Evolutionary conservation across 1,140 invertebrate genomes (phyloP), one percentile per base, ranked within the genome.

Genomic region (Drosophila bocki): DNA sequence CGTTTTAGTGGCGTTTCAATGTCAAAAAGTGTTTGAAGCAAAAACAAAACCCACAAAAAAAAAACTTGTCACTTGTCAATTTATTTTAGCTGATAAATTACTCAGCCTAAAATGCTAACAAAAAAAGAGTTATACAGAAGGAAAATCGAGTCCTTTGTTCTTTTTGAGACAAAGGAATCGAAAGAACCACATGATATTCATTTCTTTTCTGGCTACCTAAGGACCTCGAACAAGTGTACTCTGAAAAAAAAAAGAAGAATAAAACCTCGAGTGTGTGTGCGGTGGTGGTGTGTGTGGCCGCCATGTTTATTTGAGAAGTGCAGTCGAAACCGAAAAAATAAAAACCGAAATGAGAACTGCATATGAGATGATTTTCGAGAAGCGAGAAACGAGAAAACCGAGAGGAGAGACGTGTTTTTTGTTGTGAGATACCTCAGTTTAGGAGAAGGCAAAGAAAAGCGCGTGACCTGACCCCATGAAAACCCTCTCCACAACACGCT

Each of bases 301-400:
- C 71, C 71, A 75, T 75, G 58, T 75, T 75, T 75, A 72, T 75
- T 75, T 75, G 70, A 75, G 71, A 56, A 75, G 41, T 75, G 71
- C 70, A 75, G 50, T 70, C 35, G 42, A 62, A 75, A 45, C 70
- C 71, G 42, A 75, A 75, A 74, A 39, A 74, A 32, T 15, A 26
- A 62, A 48, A 68, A 68, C 41, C 29, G 9, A 74, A 53, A 35
- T 37, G 71, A 75, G 71, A 75, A 72, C 42, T 74, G 70, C 54
- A 74, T 56, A n/a, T 39, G 53, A 56, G 35, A 56, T 42, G 70
- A 74, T 47, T 59, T 71, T 71, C 9, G 69, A 72, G 67, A 64
- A 42, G 47, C 32, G 59, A 61, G 58, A 50, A 50, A 35, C 13
- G 32, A 61, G 59, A 56, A 56, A 54, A 13, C 58, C n/a, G 32